Conservation (phyloP, 2,797 vertebrate species). For the Ibycter americanus region DNA sequence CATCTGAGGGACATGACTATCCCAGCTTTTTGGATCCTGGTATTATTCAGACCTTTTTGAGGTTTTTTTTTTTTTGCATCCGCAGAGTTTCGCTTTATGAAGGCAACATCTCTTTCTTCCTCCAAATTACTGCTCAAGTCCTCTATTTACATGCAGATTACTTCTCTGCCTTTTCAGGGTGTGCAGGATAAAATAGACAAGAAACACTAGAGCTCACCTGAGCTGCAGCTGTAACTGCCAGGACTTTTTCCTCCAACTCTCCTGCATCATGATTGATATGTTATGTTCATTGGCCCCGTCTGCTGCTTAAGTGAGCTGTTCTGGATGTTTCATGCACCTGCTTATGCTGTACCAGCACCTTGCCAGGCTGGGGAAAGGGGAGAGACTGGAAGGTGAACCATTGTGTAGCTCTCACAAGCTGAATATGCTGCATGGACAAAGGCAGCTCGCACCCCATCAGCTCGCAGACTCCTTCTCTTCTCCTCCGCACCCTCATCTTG, state of each 20-base stretch:
- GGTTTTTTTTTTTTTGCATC: neutral
- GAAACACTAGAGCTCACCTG: accelerated
- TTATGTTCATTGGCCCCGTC: neutral
- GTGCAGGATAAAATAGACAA: neutral
- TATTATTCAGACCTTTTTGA: neutral
- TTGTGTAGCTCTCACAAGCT: neutral
- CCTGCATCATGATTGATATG: neutral
- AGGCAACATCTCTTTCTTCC: neutral
- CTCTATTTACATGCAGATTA: neutral
- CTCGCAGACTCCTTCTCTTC: neutral
- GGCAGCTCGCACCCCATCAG: accelerated
- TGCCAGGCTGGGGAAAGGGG: neutral
- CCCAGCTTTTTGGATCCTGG: neutral
- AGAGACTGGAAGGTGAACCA: neutral
- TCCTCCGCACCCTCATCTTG: accelerated
- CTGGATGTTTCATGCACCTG: neutral
- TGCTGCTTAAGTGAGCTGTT: neutral
- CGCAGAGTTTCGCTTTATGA: neutral
- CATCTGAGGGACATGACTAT: neutral
- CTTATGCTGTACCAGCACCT: neutral
- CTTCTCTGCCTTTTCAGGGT: neutral
- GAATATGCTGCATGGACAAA: neutral
- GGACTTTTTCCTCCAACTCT: neutral
- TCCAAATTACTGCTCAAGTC: neutral
- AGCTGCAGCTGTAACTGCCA: neutral